Evolutionary conservation across 2,797 vertebrate species (phyloP).

Genomic region (Falco biarmicus): DNA sequence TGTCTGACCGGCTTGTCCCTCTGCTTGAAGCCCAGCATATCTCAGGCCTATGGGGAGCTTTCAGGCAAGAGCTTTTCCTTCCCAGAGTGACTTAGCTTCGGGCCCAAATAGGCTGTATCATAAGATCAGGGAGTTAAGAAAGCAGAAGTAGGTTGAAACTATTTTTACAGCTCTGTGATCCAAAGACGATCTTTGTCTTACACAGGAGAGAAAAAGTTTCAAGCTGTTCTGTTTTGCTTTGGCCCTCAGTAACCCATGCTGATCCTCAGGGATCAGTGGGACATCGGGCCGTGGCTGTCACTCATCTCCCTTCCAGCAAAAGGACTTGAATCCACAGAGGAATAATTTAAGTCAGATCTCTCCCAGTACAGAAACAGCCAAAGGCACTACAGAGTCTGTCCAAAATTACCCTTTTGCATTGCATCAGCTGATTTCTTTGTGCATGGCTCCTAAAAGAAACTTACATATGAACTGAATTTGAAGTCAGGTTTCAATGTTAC

Average conservation of each 20-base stretch:
- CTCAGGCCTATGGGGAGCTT: neutral
- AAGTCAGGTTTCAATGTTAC: neutral
- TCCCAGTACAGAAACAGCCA: neutral
- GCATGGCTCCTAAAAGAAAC: neutral
- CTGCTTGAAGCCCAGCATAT: neutral
- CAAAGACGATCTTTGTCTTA: neutral
- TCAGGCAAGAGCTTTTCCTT: neutral
- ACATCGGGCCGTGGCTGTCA: neutral
- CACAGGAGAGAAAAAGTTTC: conserved; percentile 28
- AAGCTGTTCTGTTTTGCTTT: conserved; percentile 38
- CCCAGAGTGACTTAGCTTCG: neutral
- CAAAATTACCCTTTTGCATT: neutral
- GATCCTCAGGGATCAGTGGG: neutral
- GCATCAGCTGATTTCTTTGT: conserved; percentile 33
- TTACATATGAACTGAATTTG: neutral
- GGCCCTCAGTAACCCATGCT: neutral
- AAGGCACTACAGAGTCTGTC: neutral
- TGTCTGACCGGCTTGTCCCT: fast-evolving
- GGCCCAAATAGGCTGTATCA: neutral
- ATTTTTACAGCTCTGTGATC: conserved; percentile 47
- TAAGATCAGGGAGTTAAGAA: neutral
- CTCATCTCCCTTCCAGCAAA: neutral
- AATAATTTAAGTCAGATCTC: neutral
- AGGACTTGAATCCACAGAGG: neutral
- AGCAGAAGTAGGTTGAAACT: conserved; percentile 46